A percentile compares a stretch with the other conserved stretches of the same genome.
These are phyloP conservation scores for Fragum fragum DNA, from an alignment of 2,888 invertebrate genomes.

Conservation along the genomic window DNA sequence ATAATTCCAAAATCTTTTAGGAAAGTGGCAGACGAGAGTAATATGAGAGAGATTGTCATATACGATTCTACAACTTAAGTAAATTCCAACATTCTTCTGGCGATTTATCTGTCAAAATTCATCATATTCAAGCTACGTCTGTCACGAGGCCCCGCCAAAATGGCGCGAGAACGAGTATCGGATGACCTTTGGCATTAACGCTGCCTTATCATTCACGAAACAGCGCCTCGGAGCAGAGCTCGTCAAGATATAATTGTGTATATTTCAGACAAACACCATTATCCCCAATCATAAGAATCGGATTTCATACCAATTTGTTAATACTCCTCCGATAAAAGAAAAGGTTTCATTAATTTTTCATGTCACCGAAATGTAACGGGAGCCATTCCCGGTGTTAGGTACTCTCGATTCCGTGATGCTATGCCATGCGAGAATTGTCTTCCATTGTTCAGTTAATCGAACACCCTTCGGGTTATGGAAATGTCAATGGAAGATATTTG, in stretches of 20 bases:
- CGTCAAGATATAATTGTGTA: conserved; percentile 24
- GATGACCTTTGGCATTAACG: conserved; percentile 44
- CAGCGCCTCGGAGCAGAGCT: conserved; percentile 26
- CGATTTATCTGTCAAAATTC: conserved; percentile 24
- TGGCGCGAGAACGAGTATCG: conserved; percentile 47
- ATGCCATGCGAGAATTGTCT: conserved; percentile 22
- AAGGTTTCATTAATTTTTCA: conserved; percentile 31
- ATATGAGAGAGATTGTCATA: conserved; percentile 21
- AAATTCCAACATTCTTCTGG: conserved; percentile 27
- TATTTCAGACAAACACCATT: conserved; percentile 26
- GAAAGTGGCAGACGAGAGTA: conserved; percentile 24
- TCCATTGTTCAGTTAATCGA: conserved; percentile 17
- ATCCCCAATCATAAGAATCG: conserved; percentile 33
- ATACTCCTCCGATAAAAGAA: conserved; percentile 20
- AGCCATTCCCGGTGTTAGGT: conserved; percentile 9
- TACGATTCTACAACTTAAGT: conserved; percentile 24
- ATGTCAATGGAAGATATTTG: conserved; percentile 23
- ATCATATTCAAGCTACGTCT: conserved; percentile 15
- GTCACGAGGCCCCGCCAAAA: conserved; percentile 27
- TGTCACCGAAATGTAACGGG: conserved; percentile 26
- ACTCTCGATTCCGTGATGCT: conserved; percentile 19
- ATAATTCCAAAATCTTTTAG: conserved; percentile 20
- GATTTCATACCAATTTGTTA: conserved; percentile 37
- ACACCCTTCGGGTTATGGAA: conserved; percentile 26
- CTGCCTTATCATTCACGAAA: conserved; percentile 35